Evolutionary conservation across 2,888 invertebrate species (phyloP).

Genomic region (Lagria hirta): DNA sequence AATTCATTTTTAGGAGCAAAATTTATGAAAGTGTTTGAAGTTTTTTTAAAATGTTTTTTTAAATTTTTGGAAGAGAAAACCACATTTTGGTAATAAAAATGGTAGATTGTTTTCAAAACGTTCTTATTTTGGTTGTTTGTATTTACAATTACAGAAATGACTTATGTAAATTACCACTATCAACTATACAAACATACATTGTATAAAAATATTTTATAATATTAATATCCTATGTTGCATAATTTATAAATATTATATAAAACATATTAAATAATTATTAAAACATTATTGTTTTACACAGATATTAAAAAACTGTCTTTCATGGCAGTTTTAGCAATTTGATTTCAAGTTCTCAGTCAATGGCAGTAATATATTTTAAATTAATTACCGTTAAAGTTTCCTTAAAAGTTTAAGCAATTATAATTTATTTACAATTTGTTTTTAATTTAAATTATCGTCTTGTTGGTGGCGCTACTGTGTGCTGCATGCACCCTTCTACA

Average conservation of each 20-base stretch:
- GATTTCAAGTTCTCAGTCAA: conserved; percentile 21
- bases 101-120: too few species aligned
- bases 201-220: conserved; percentile 16
- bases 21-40: too few species aligned
- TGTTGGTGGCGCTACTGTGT: conserved; percentile 66
- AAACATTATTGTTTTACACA: conserved; percentile 14
- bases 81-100: too few species aligned
- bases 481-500: conserved; percentile 80
- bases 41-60: too few species aligned
- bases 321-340: conserved; percentile 18
- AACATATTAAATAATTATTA: conserved; percentile 19
- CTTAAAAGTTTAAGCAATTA: conserved; percentile 4
- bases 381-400: conserved; percentile 8
- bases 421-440: conserved; percentile 13
- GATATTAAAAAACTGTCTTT: conserved; percentile 19
- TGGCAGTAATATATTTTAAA: conserved; percentile 21
- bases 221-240: conserved; percentile 13
- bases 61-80: too few species aligned
- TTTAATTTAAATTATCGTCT: conserved; percentile 33
- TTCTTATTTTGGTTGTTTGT: conserved; percentile 9
- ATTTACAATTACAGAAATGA: conserved; percentile 14
- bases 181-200: conserved; percentile 16
- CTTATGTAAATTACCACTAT: conserved; percentile 7
- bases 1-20: too few species aligned
- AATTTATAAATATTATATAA: conserved; percentile 23